Conservation (phyloP, 2,113 vertebrate species). For the Siphamia tubifer region DNA sequence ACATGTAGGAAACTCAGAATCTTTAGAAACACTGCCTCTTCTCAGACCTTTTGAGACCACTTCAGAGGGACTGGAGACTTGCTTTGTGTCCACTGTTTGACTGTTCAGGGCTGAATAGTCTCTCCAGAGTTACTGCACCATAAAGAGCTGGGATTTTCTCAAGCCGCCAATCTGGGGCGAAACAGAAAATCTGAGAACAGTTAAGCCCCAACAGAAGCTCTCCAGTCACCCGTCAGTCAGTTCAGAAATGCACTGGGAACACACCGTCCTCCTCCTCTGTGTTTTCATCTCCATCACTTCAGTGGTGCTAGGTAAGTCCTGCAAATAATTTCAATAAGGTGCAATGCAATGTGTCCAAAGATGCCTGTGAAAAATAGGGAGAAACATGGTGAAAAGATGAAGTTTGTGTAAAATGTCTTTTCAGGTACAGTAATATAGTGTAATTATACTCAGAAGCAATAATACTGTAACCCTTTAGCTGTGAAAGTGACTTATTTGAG, state of each 20-base stretch:
- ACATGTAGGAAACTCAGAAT: neutral
- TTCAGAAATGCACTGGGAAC: conserved; percentile 32
- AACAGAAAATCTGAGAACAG: conserved; percentile 22
- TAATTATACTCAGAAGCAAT: too few species aligned
- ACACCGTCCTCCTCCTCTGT: conserved; percentile 19
- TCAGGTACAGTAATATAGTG: too few species aligned
- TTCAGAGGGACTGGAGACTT: neutral
- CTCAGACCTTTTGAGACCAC: neutral
- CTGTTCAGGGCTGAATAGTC: conserved; percentile 1
- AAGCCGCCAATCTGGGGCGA: neutral
- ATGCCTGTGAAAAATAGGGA: too few species aligned
- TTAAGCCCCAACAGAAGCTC: conserved; percentile 20
- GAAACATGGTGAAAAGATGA: too few species aligned
- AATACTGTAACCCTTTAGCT: too few species aligned
- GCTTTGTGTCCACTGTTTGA: neutral
- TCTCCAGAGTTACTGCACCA: neutral
- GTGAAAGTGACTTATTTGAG: too few species aligned
- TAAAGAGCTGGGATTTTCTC: conserved; percentile 39
- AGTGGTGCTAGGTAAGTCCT: conserved; percentile 48
- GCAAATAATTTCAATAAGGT: neutral
- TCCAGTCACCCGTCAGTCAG: neutral
- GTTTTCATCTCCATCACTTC: conserved; percentile 11
- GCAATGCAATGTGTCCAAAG: too few species aligned
- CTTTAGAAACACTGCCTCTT: neutral
- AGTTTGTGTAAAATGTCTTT: too few species aligned